A percentile compares a stretch with the other conserved stretches of the same genome.
phyloP scores from a whole-genome alignment of 2,888 invertebrate species.

The Trichogramma evanescens region DNA sequence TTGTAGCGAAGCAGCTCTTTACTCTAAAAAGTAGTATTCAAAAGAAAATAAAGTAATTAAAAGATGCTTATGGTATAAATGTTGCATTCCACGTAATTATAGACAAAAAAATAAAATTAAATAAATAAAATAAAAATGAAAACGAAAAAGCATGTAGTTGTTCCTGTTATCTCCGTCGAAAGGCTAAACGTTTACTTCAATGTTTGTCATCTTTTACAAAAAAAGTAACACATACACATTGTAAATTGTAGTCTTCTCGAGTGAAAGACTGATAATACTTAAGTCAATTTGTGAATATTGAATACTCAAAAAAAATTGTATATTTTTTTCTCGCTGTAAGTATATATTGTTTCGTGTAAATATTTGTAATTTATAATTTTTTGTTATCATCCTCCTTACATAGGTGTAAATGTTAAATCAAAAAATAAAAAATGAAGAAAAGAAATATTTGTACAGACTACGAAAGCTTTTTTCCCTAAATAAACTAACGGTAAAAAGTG shows the following conservation, averaged over 20 bases:
- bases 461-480: too few species aligned
- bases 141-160: constrained; percentile 10
- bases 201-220: background rate
- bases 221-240: background rate
- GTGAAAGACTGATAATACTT: constrained; percentile 20
- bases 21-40: constrained; percentile 1
- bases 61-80: background rate
- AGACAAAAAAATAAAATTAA: too few species aligned
- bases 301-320: constrained; percentile 8
- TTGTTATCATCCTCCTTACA: background rate
- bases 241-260: constrained; percentile 5
- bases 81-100: too few species aligned
- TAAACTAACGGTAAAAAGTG: too few species aligned
- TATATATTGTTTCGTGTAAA: constrained; percentile 1
- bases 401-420: too few species aligned
- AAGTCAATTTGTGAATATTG: constrained; percentile 10
- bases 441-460: too few species aligned
- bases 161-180: constrained; percentile 18
- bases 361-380: constrained; percentile 1
- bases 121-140: background rate
- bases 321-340: constrained; percentile 1
- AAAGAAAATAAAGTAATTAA: constrained; percentile 4
- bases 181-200: constrained; percentile 4
- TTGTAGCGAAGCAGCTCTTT: background rate
- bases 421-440: too few species aligned